Evolutionary conservation across 2,113 vertebrate genomes (phyloP).

Genomic region (Elgaria multicarinata): DNA sequence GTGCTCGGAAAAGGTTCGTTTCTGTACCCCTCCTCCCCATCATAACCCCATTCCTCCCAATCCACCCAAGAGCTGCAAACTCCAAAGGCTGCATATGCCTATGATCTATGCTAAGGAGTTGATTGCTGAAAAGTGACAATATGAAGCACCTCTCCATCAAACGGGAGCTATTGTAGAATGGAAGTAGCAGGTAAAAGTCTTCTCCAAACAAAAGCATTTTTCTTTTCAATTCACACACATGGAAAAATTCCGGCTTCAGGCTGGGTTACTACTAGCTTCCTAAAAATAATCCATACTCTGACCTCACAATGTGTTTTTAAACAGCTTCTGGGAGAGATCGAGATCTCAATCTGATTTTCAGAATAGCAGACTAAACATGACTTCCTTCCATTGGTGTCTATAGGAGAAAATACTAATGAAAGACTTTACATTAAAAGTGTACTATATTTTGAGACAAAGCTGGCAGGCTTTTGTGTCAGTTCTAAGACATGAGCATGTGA

Average conservation of each 20-base stretch:
- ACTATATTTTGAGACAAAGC: not conserved
- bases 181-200: not conserved
- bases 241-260: not conserved
- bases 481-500: not conserved
- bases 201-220: not conserved
- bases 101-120: not conserved
- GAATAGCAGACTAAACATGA: not conserved
- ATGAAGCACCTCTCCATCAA: not conserved
- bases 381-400: conserved; percentile 2
- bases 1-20: not conserved
- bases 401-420: not conserved
- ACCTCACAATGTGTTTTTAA: not conserved
- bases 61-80: not conserved
- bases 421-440: not conserved
- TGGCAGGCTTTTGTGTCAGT: not conserved
- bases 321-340: not conserved
- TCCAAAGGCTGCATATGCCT: not conserved
- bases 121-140: not conserved
- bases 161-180: not conserved
- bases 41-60: not conserved
- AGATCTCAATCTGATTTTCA: not conserved
- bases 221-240: not conserved
- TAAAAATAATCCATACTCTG: not conserved
- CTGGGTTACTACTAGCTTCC: not conserved
- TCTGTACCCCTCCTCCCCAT: not conserved